These are phyloP conservation scores for Zaprionus tsacasi DNA, from an alignment of 1,140 invertebrate species.

Conservation along the genomic window DNA sequence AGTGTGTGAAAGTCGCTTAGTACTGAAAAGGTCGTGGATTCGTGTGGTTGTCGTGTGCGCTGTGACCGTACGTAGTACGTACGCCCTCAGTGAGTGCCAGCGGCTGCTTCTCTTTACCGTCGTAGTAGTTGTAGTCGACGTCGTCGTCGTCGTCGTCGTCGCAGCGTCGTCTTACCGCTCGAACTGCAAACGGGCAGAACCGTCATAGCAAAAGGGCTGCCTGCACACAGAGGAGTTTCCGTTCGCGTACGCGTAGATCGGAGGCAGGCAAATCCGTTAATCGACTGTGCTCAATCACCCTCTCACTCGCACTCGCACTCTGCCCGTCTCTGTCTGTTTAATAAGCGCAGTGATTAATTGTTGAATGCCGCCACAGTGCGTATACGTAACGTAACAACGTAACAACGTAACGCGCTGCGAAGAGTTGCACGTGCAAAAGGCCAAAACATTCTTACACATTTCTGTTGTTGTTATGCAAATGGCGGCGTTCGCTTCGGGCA, in stretches of 20 bases:
- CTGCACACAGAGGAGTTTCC: constrained; percentile 7
- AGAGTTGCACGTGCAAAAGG: constrained; percentile 30
- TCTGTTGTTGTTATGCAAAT: constrained; percentile 76
- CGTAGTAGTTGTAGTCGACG: neutral
- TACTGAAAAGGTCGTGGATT: constrained; percentile 84
- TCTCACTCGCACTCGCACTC: neutral
- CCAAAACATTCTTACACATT: constrained; percentile 41
- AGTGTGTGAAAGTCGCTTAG: constrained; percentile 69
- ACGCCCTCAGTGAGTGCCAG: neutral
- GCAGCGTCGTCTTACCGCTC: constrained; percentile 34
- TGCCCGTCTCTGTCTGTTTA: neutral
- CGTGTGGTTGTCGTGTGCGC: constrained; percentile 75
- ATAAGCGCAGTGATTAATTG: constrained; percentile 49
- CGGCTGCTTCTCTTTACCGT: neutral
- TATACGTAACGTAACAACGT: constrained; percentile 13
- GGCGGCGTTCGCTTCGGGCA: constrained; percentile 55
- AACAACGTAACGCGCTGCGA: no score
- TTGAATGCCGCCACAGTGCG: constrained; percentile 22
- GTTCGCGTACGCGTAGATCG: neutral
- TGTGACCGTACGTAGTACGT: constrained; percentile 10
- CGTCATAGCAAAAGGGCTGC: neutral
- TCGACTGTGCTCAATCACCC: constrained; percentile 36
- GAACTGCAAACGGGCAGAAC: neutral
- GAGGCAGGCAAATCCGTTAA: constrained; percentile 15
- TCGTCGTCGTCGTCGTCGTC: no score